Conservation (phyloP, 2,113 vertebrate genomes). For the Reinhardtius hippoglossoides region DNA sequence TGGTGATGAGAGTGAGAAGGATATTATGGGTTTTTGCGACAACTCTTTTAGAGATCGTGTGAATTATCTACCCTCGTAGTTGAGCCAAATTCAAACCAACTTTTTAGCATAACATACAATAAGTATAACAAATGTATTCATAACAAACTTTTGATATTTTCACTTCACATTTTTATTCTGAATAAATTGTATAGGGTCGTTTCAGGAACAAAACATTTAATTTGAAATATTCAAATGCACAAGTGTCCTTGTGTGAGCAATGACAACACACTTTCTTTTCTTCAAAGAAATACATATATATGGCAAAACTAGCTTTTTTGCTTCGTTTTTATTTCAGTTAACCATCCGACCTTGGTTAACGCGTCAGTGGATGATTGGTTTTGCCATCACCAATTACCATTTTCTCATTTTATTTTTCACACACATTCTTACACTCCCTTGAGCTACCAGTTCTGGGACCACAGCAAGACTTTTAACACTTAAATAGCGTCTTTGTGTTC, state of each 20-base stretch:
- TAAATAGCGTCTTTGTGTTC: slow-evolving; percentile 4
- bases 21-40: neutral
- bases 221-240: neutral
- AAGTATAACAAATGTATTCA: neutral
- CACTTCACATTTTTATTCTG: neutral
- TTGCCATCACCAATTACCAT: neutral
- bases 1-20: neutral
- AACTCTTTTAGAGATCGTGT: slow-evolving; percentile 7
- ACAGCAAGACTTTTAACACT: neutral
- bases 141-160: neutral
- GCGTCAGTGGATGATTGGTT: neutral
- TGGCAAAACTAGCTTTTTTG: neutral
- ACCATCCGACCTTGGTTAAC: neutral
- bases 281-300: too few relatives aligned
- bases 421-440: neutral
- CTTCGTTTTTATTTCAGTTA: neutral
- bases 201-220: neutral
- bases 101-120: neutral
- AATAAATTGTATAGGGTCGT: too few relatives aligned
- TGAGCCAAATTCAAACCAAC: neutral
- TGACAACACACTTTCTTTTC: too few relatives aligned
- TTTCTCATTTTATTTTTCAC: neutral
- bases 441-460: slow-evolving; percentile 8
- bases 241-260: too few relatives aligned
- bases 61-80: slow-evolving; percentile 1